Conservation (phyloP, 2,888 invertebrate species). For the Sphecodes monilicornis region DNA sequence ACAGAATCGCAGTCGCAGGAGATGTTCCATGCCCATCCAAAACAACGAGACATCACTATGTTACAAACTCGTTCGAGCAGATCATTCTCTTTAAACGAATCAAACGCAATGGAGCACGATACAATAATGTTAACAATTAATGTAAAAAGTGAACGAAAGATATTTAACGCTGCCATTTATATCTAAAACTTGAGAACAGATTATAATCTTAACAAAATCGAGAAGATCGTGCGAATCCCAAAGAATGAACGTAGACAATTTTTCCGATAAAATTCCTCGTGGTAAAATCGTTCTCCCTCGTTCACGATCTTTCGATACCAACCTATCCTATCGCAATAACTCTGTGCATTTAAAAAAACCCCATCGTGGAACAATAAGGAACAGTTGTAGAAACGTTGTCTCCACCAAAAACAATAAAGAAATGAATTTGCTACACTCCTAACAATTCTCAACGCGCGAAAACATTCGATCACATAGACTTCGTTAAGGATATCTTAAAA, state of each 20-base stretch:
- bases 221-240: neutral
- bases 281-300: neutral
- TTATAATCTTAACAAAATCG: constrained; percentile 18
- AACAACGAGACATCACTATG: constrained; percentile 29
- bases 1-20: constrained; percentile 34
- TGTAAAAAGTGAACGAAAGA: neutral
- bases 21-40: neutral
- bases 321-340: constrained; percentile 22
- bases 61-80: constrained; percentile 39
- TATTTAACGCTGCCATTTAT: constrained; percentile 28
- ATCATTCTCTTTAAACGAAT: neutral
- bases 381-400: neutral
- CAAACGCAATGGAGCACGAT: constrained; percentile 14
- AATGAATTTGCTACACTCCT: neutral
- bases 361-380: constrained; percentile 17
- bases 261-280: neutral
- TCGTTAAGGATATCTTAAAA: neutral
- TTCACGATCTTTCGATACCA: too few relatives aligned
- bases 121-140: constrained; percentile 19
- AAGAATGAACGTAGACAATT: neutral
- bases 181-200: neutral
- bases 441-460: neutral
- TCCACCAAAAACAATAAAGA: neutral
- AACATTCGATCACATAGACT: neutral
- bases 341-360: constrained; percentile 14